Conservation (phyloP, 2,797 vertebrate species). For the Parauchenoglanis ngamensis region DNA sequence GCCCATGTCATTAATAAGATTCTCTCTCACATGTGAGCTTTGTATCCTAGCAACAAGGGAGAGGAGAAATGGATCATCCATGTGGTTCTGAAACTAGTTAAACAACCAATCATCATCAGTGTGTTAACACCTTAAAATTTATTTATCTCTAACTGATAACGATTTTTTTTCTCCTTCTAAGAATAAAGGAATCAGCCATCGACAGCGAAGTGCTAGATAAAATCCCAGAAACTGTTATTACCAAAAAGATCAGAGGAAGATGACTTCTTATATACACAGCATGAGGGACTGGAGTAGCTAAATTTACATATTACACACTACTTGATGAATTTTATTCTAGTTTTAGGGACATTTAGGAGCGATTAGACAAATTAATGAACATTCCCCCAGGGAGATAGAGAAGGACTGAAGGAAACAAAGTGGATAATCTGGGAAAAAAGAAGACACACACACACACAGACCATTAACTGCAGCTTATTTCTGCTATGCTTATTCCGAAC, state of each 20-base stretch:
- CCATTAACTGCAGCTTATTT: not conserved
- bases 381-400: constrained; percentile 53
- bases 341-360: constrained; percentile 48
- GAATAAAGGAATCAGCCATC: constrained; percentile 10
- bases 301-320: constrained; percentile 39
- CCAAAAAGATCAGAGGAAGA: constrained; percentile 21
- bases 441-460: constrained; percentile 27
- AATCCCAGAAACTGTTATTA: constrained; percentile 32
- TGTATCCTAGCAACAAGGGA: constrained; percentile 62
- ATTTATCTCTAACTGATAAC: not conserved
- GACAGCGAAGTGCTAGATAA: constrained; percentile 31
- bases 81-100: constrained; percentile 45
- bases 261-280: constrained; percentile 21
- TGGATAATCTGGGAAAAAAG: not conserved
- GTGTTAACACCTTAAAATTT: constrained; percentile 34
- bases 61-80: constrained; percentile 48
- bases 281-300: constrained; percentile 16
- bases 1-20: constrained; percentile 58
- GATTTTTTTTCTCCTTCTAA: constrained; percentile 17
- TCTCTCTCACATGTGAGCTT: constrained; percentile 52
- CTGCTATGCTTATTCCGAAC: not conserved
- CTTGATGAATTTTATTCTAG: constrained; percentile 44
- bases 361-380: constrained; percentile 61
- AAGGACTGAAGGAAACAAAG: constrained; percentile 52
- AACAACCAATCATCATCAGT: constrained; percentile 41